Base-by-base conservation (phyloP, 2,797 vertebrate species). In the Coranthus polyacanthus region DNA sequence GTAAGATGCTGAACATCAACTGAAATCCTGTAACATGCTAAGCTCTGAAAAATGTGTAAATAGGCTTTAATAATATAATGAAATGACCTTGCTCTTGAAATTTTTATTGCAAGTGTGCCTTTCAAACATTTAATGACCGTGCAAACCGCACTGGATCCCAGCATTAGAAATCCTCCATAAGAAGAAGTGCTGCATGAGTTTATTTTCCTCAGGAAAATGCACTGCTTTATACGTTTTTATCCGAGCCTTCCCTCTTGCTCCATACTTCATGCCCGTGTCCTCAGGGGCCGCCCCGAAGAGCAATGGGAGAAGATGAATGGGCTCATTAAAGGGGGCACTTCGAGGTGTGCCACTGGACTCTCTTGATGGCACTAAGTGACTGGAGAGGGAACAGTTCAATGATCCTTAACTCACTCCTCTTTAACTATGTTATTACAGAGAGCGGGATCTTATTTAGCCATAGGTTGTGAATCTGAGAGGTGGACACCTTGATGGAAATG, bases 271-370 rank as follows among this genome's bases (percentile, higher is more conserved):
- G 26, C 21, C 2, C 12, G 20, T 2, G 11, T 68, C 49, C 18
- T 13, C n/a, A 32, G 37, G 12, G 6, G 15, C 17, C 17, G 2
- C 34, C 12, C 2, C 24, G 22, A 12, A 9, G 24, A 68, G 4
- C 26, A 37, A 8, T 13, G 20, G 10, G 8, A 50, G 29, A 50
- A 45, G 21, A 71, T 58, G 34, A 59, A 62, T 61, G 51, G 49
- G 45, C 0, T 70, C 12, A 71, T 62, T 63, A 54, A 43, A 13
- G 17, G 2, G 0, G 22, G n/a, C 42, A 16, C 39, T 51, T 44
- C 20, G 17, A 24, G 44, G 32, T 44, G 53, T 36, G 12, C 29
- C 24, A 53, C 0, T 1, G 1, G 38, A 66, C 37, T 12, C 15
- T 13, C 15, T 13, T 21, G 26, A 47, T 0, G 0, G 16, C 38